Percentiles rank a stretch among this genome's conserved stretches.
These are phyloP conservation scores for Passerina amoena DNA, from an alignment of 2,113 vertebrate genomes.

Conservation along the genomic window DNA sequence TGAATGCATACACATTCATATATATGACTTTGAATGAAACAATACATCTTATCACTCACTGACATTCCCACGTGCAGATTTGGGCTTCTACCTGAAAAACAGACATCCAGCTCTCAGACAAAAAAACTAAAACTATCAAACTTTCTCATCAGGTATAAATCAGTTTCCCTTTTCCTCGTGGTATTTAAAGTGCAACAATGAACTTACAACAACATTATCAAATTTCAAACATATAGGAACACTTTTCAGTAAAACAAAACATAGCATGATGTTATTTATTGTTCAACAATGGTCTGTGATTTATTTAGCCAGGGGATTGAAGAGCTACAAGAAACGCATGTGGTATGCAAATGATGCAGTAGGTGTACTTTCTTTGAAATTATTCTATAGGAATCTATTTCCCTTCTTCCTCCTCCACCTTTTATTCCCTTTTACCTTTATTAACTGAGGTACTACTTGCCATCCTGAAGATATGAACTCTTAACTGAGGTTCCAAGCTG, in stretches of 20 bases:
- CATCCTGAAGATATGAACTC: background rate
- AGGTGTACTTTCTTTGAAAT: background rate
- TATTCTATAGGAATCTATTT: background rate
- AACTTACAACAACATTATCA: background rate
- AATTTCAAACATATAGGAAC: background rate
- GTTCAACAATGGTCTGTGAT: background rate
- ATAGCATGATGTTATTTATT: background rate
- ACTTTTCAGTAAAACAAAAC: background rate
- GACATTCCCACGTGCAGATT: background rate
- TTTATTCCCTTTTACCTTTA: constrained; percentile 8
- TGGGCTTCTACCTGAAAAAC: background rate
- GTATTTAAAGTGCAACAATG: background rate
- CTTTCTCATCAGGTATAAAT: background rate
- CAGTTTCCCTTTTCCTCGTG: background rate
- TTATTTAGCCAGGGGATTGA: background rate
- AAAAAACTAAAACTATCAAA: background rate
- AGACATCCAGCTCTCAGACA: background rate
- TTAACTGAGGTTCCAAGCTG: background rate
- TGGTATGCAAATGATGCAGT: background rate
- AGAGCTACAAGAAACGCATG: background rate
- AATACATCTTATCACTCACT: background rate
- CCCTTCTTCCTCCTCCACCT: background rate
- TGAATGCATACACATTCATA: background rate
- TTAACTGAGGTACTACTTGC: background rate
- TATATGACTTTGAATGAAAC: background rate